Evolutionary conservation across 2,888 invertebrate species (phyloP).

Genomic region (Pristionchus maxplancki): DNA sequence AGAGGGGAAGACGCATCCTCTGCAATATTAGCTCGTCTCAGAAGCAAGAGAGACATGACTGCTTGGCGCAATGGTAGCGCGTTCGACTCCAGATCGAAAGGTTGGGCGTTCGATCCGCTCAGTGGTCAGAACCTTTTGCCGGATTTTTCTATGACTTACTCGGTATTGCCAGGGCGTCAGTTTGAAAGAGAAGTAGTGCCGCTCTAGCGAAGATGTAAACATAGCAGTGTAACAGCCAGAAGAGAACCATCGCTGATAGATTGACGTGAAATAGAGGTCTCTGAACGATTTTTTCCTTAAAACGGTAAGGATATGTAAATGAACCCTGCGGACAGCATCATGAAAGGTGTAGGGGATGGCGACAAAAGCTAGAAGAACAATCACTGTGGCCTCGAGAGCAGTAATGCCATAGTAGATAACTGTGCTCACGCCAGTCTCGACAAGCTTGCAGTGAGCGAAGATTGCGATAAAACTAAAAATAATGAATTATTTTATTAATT

Average conservation of each 20-base stretch:
- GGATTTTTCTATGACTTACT: background rate
- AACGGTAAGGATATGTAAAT: no score
- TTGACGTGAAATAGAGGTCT: background rate
- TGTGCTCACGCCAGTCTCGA: background rate
- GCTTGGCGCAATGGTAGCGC: conserved; percentile 54
- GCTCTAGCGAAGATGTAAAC: background rate
- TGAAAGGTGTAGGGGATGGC: background rate
- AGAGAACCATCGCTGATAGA: background rate
- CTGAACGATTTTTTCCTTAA: background rate
- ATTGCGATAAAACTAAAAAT: background rate
- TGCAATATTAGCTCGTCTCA: background rate
- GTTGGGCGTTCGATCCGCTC: conserved; percentile 55
- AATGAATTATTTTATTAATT: background rate
- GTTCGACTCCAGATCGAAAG: conserved; percentile 55
- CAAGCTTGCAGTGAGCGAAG: background rate
- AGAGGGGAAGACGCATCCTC: background rate
- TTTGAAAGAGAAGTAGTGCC: background rate
- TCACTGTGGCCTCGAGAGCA: background rate
- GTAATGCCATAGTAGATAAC: background rate
- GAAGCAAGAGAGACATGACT: background rate
- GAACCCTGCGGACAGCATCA: background rate
- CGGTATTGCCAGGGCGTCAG: background rate
- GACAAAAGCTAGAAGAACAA: background rate
- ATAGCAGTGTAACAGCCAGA: background rate
- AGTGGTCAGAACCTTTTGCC: conserved; percentile 51